phyloP scores from a whole-genome alignment of 2,888 invertebrate species.

The Epinotia brunnichana region DNA sequence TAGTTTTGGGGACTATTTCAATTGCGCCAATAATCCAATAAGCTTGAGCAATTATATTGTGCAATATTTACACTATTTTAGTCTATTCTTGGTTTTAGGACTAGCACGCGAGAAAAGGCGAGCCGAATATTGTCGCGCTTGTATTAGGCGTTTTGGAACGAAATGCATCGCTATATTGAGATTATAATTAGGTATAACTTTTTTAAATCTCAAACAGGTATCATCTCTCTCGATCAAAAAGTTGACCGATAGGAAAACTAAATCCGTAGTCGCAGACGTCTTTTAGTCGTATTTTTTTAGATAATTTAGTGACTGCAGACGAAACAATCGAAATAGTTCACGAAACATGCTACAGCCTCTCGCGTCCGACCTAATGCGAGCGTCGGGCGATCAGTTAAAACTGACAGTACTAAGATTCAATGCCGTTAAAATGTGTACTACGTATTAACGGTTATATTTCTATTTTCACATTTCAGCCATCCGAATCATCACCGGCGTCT shows the following conservation, averaged over 20 bases:
- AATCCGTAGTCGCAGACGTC: background rate
- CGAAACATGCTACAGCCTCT: background rate
- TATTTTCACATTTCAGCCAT: background rate
- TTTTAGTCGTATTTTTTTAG: background rate
- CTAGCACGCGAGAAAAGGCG: background rate
- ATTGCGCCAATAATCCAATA: background rate
- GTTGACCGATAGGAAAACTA: background rate
- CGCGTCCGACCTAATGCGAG: background rate
- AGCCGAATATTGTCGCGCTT: background rate
- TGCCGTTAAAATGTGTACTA: background rate
- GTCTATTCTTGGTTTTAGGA: background rate
- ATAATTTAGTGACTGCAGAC: background rate
- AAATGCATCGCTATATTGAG: background rate
- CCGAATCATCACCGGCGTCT: background rate
- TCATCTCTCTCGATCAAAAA: background rate
- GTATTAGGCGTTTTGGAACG: background rate
- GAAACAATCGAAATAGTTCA: conserved; percentile 8
- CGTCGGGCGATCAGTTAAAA: conserved; percentile 1
- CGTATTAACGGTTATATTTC: background rate
- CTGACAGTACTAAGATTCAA: conserved; percentile 6
- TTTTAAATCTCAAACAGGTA: background rate
- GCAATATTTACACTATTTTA: conserved; percentile 2
- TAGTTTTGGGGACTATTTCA: conserved; percentile 11
- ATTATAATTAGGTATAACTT: background rate
- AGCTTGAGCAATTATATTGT: conserved; percentile 9